Conservation (phyloP, 2,797 vertebrate genomes). For the Heliangelus exortis region DNA sequence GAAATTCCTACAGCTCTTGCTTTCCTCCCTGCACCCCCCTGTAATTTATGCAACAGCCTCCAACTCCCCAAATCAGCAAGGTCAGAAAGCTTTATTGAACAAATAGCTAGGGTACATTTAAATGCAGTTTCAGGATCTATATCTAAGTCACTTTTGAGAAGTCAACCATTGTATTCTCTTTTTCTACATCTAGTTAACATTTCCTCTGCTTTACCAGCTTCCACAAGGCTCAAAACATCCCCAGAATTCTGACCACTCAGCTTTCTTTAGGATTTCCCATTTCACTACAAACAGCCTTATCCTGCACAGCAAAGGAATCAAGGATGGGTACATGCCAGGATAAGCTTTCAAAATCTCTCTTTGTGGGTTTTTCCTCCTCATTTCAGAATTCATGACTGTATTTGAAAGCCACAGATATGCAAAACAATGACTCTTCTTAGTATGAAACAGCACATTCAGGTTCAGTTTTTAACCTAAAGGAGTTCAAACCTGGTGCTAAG, state of each 20-base stretch:
- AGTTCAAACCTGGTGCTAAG: background rate
- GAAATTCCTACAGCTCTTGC: background rate
- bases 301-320: background rate
- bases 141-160: background rate
- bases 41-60: background rate
- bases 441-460: background rate
- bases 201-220: constrained; percentile 8
- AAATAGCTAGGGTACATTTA: background rate
- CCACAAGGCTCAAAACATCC: background rate
- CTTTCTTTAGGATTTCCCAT: background rate
- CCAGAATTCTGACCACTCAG: background rate
- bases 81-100: background rate
- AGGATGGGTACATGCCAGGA: constrained; percentile 3
- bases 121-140: background rate
- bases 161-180: background rate
- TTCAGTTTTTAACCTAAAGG: background rate
- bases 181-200: constrained; percentile 13
- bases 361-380: background rate
- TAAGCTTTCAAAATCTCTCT: constrained; percentile 28
- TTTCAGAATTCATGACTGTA: constrained; percentile 6
- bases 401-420: constrained; percentile 46
- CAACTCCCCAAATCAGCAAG: background rate
- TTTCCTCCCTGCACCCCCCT: rapidly evolving
- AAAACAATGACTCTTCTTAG: background rate
- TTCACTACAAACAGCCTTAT: background rate